A percentile compares a stretch with the other conserved stretches of the same genome.
Evolutionary conservation across 2,797 vertebrate genomes (phyloP).

Genomic region (Enteromius thamalakanensis): DNA sequence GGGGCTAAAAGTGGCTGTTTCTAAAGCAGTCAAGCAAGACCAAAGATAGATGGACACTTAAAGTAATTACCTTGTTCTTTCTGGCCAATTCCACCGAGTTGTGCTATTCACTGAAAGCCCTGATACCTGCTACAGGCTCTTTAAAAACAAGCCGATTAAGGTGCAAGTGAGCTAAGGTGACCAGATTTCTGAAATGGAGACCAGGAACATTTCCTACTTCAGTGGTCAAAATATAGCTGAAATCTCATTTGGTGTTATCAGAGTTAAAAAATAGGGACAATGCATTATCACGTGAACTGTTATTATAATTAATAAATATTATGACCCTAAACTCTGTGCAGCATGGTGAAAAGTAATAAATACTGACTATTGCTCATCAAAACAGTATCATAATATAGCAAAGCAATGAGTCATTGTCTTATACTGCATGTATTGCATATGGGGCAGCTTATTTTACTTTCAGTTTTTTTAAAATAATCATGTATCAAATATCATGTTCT

Average conservation of each 20-base stretch:
- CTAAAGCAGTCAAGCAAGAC: slow-evolving; percentile 20
- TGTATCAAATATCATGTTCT: background rate
- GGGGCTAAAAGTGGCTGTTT: slow-evolving; percentile 17
- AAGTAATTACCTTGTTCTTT: slow-evolving; percentile 15
- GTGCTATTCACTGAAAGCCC: slow-evolving; percentile 8
- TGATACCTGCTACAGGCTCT: slow-evolving; percentile 18
- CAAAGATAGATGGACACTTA: slow-evolving; percentile 18
- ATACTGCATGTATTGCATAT: background rate
- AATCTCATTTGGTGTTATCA: background rate
- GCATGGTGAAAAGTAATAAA: background rate
- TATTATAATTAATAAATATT: background rate
- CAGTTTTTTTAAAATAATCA: background rate
- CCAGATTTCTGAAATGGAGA: slow-evolving; percentile 17
- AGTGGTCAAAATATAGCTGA: background rate
- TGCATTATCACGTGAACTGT: background rate
- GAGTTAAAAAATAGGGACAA: background rate
- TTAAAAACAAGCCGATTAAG: background rate
- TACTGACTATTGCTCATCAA: background rate
- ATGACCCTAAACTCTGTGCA: background rate
- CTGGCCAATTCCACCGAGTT: slow-evolving; percentile 11
- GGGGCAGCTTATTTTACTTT: background rate
- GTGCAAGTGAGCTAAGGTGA: background rate
- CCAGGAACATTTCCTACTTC: background rate
- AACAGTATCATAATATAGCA: background rate
- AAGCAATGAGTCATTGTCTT: background rate